Percentiles rank a stretch among this genome's conserved stretches.
These are phyloP conservation scores for Aleiodes sp. DNA, from an alignment of 1,140 invertebrate genomes.

Conservation along the genomic window DNA sequence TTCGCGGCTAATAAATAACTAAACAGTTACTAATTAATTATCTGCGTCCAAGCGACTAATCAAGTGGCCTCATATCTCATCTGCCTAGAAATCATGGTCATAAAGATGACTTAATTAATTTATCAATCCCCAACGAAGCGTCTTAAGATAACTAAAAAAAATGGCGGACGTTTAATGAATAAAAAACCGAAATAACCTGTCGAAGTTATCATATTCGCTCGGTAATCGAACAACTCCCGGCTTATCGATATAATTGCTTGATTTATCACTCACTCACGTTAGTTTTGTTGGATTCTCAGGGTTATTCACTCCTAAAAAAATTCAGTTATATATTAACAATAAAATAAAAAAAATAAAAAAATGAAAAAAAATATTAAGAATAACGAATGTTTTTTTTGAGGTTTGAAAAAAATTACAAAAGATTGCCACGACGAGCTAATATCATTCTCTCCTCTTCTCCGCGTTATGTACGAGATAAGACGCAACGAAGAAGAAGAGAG, in stretches of 20 bases:
- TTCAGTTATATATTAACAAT: no score
- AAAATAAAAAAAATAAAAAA: no score
- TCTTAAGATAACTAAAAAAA: constrained; percentile 23
- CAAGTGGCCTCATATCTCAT: constrained; percentile 5
- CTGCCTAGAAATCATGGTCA: not conserved
- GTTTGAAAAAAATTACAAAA: constrained; percentile 45
- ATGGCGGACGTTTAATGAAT: constrained; percentile 13
- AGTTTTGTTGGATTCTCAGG: no score
- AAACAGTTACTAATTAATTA: not conserved
- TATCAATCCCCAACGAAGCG: constrained; percentile 33
- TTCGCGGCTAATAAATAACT: not conserved
- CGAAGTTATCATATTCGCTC: constrained; percentile 36
- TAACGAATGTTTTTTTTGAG: not conserved
- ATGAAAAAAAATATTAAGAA: not conserved
- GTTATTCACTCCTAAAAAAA: no score
- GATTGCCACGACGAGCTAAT: constrained; percentile 63
- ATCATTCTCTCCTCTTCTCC: constrained; percentile 52
- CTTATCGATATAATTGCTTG: constrained; percentile 61
- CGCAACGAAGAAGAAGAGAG: constrained; percentile 26
- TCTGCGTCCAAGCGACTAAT: not conserved
- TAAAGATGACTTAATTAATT: constrained; percentile 30
- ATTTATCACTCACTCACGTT: no score
- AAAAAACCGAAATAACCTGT: constrained; percentile 53
- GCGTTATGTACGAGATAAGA: constrained; percentile 57
- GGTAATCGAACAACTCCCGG: constrained; percentile 51